Evolutionary conservation across 1,140 invertebrate genomes (phyloP).

Genomic region (Odontomachus brunneus): DNA sequence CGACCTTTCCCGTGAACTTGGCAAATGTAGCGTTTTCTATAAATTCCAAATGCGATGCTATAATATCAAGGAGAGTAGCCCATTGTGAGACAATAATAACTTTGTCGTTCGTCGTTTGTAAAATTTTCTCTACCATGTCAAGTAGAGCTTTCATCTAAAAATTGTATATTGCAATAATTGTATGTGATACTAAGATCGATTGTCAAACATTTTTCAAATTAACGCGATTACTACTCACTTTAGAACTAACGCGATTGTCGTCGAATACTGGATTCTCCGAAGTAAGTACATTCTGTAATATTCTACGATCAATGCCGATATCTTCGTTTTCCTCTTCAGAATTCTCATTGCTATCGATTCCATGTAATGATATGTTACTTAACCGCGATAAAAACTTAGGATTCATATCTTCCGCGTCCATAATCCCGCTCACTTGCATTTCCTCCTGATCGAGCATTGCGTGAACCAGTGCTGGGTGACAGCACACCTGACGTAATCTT

Average conservation of each 20-base stretch:
- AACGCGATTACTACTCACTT: conserved; percentile 79
- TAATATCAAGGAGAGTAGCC: conserved; percentile 90
- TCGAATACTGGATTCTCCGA: conserved; percentile 90
- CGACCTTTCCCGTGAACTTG: conserved; percentile 89
- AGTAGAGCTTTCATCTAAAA: conserved; percentile 87
- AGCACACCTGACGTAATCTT: conserved; percentile 95
- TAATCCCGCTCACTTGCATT: conserved; percentile 76
- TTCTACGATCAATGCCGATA: conserved; percentile 76
- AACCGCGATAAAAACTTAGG: conserved; percentile 88
- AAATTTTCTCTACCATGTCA: conserved; percentile 87
- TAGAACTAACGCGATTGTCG: conserved; percentile 87
- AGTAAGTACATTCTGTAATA: conserved; percentile 85
- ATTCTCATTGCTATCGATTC: conserved; percentile 80
- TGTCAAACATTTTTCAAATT: background rate
- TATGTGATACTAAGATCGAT: background rate
- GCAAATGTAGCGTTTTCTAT: conserved; percentile 85
- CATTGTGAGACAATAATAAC: conserved; percentile 95
- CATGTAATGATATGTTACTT: conserved; percentile 75
- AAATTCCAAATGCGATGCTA: conserved; percentile 87
- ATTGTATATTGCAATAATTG: conserved; percentile 33
- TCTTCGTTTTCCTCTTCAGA: conserved; percentile 78
- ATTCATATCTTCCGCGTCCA: conserved; percentile 79
- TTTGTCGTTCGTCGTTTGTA: conserved; percentile 87
- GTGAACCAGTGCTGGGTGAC: conserved; percentile 93
- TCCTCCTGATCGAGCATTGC: conserved; percentile 87